Evolutionary conservation across 2,113 vertebrate species (phyloP).

Genomic region (Erythrocercus mccallii): DNA sequence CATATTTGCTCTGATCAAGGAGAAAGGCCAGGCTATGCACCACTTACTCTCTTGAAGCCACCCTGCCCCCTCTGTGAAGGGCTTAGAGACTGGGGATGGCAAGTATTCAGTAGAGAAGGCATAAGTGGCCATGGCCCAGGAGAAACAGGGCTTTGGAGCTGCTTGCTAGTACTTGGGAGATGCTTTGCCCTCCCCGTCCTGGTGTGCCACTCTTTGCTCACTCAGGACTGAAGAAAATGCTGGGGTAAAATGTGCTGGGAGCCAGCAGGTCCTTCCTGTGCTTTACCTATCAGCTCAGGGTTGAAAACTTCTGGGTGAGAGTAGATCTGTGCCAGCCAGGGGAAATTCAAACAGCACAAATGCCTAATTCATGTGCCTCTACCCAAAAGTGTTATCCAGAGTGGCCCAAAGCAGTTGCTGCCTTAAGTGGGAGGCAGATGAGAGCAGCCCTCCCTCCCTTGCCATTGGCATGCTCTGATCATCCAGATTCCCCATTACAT

Average conservation of each 20-base stretch:
- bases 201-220: fast-evolving
- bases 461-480: fast-evolving
- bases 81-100: not conserved
- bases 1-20: not conserved
- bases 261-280: not conserved
- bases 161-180: not conserved
- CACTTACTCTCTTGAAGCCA: not conserved
- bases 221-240: not conserved
- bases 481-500: not conserved
- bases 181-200: not conserved
- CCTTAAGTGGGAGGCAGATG: not conserved
- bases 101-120: not conserved
- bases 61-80: not conserved
- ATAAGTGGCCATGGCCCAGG: fast-evolving
- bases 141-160: not conserved
- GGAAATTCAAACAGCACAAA: not conserved
- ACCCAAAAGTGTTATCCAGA: not conserved
- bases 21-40: not conserved
- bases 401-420: not conserved
- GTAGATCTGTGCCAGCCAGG: not conserved
- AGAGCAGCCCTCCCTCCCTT: not conserved
- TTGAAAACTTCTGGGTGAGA: not conserved
- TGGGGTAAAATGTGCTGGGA: not conserved
- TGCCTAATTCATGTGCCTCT: not conserved
- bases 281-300: not conserved